Percentiles rank a stretch among this genome's conserved stretches.
phyloP scores from a whole-genome alignment of 2,113 vertebrate species.

The Lophochroa leadbeateri region DNA sequence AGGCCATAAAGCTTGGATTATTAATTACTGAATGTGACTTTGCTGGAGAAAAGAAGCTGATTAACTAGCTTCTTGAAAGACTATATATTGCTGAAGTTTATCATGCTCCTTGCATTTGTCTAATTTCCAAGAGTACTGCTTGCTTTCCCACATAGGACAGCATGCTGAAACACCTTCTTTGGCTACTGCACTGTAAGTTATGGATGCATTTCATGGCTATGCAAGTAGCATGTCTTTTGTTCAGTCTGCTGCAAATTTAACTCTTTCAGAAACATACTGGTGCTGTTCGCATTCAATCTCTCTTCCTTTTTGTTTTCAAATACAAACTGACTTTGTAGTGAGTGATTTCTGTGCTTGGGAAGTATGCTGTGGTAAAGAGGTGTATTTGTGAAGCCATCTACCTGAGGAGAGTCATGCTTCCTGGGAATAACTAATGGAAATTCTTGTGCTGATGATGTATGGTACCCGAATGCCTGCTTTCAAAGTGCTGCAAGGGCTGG shows the following conservation, averaged over 20 bases:
- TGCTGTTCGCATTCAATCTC: neutral
- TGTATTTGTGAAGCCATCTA: neutral
- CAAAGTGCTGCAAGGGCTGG: neutral
- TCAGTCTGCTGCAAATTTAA: neutral
- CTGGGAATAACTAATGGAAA: neutral
- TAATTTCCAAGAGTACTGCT: neutral
- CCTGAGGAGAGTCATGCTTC: neutral
- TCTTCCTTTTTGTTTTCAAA: neutral
- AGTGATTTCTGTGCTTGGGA: neutral
- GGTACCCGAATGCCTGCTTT: accelerated
- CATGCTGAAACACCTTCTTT: neutral
- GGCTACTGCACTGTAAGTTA: neutral
- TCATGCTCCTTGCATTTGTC: neutral
- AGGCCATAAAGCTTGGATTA: neutral
- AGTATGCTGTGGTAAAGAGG: neutral
- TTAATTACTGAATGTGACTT: neutral
- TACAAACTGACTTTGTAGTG: neutral
- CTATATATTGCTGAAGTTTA: neutral
- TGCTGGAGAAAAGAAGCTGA: neutral
- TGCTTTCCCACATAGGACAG: accelerated
- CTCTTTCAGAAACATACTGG: neutral
- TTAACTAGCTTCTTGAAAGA: neutral
- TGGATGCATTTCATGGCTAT: neutral
- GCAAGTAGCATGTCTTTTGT: accelerated
- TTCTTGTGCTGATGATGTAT: neutral